Evolutionary conservation across 1,140 invertebrate species (phyloP), one percentile per base, ranked within the genome.

Genomic region (Ostrea edulis): DNA sequence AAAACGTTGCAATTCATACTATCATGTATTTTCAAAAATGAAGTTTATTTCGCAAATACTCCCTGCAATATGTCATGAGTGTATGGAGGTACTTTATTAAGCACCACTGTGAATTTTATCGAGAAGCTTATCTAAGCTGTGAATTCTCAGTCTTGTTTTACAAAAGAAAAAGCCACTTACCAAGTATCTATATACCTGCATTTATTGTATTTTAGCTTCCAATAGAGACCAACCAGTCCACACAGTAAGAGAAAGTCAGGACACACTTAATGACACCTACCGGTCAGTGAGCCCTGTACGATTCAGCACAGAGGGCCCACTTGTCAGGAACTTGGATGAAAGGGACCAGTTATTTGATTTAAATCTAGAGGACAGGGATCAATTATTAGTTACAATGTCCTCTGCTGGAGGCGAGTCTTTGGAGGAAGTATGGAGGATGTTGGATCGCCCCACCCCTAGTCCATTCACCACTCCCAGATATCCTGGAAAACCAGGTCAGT

Each of bases 361-460:
- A 22, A 35, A 54, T 85, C 55, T 51, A n/a, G 65, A 86, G 25
- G 62, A 54, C 52, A 84, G 86, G 51, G 87, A 88, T 14, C 87
- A 91, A 84, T 84, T 91, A 22, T 71, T 86, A 86, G 87, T 92
- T 82, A 93, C 91, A 82, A 89, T 92, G 90, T 93, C 93, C 7
- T 94, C 93, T 8, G 86, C 91, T 68, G 93, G 93, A 52, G 93
- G 92, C 8, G 93, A 94, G 65, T 93, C 92, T 12, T 68, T 94
- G 82, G 92, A 93, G 89, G 93, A 94, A 82, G 89, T 94, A 25
- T 93, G 93, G 92, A 90, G 90, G 82, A 92, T 94, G 89, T 81
- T 94, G 58, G 93, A 94, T 54, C 86, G 89, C 22, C 90, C 87
- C 22, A 90, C 90, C 52, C 91, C 90, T 35, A 89, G 91, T 82